These are phyloP conservation scores for Tetheella fluctuosa DNA, from an alignment of 2,888 invertebrate species.

Conservation along the genomic window DNA sequence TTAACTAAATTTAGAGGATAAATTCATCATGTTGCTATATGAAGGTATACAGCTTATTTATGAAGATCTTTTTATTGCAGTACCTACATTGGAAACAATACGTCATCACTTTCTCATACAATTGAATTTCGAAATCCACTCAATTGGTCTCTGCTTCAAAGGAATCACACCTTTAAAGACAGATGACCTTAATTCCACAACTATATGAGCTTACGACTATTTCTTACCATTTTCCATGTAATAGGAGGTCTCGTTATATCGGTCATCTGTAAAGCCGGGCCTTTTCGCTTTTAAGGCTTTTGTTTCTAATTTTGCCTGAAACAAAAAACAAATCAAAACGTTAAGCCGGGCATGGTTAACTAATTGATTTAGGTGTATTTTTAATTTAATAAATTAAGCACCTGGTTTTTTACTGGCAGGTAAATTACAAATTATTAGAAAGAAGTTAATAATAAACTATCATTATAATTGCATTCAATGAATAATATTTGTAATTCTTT, in stretches of 20 bases:
- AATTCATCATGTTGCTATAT: too few relatives aligned
- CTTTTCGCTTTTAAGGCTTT: conserved; percentile 95
- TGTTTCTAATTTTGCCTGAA: conserved; percentile 95
- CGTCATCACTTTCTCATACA: too few relatives aligned
- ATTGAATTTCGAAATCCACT: background rate
- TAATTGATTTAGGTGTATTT: conserved; percentile 4
- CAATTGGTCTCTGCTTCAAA: background rate
- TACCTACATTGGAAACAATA: background rate
- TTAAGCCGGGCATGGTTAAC: conserved; percentile 21
- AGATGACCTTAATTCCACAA: background rate
- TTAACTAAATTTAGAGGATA: too few relatives aligned
- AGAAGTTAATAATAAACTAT: too few relatives aligned
- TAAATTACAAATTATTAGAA: too few relatives aligned
- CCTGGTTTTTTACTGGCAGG: too few relatives aligned
- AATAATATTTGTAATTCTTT: background rate
- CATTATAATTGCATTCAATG: too few relatives aligned
- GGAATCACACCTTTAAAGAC: background rate
- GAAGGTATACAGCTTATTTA: too few relatives aligned
- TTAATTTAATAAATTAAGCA: background rate
- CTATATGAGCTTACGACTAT: conserved; percentile 10
- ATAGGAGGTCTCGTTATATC: conserved; percentile 97
- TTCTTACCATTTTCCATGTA: conserved; percentile 96
- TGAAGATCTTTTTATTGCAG: background rate
- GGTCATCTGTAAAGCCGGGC: conserved; percentile 95
- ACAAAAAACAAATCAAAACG: conserved; percentile 63